phyloP scores from a whole-genome alignment of 2,113 vertebrate species.

The Picathartes gymnocephalus region DNA sequence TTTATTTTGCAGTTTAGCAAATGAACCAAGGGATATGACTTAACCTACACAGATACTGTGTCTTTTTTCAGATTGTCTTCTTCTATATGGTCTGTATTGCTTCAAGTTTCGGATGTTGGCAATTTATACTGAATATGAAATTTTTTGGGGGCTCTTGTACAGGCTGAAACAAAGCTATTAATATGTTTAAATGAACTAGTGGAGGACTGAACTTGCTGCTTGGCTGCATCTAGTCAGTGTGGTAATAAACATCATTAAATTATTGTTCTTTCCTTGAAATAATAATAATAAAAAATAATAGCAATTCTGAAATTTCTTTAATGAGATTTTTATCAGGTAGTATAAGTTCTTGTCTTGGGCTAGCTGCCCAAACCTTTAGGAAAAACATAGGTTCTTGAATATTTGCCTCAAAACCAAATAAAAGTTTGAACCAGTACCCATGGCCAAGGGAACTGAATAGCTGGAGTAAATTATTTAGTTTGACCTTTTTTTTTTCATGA shows the following conservation, averaged over 20 bases:
- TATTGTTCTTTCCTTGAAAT: not conserved
- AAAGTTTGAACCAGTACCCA: not conserved
- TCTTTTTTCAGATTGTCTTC: not conserved
- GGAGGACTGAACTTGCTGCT: not conserved
- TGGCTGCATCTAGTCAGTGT: not conserved
- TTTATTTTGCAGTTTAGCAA: not conserved
- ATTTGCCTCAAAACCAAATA: not conserved
- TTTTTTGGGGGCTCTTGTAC: not conserved
- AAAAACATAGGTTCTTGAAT: not conserved
- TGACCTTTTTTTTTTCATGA: not conserved
- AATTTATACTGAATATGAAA: not conserved
- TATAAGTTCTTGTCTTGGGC: not conserved
- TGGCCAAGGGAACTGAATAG: not conserved
- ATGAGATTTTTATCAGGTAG: not conserved
- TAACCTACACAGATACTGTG: not conserved
- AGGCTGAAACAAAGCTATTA: not conserved
- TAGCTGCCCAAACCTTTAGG: not conserved
- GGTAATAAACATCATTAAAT: not conserved
- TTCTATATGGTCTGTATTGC: not conserved
- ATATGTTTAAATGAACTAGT: not conserved
- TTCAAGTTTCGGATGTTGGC: not conserved
- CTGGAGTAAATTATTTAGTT: not conserved
- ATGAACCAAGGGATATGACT: not conserved
- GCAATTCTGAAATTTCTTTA: not conserved
- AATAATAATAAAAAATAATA: not conserved